Evolutionary conservation across 2,113 vertebrate species (phyloP).

Genomic region (Alexandromys fortis): DNA sequence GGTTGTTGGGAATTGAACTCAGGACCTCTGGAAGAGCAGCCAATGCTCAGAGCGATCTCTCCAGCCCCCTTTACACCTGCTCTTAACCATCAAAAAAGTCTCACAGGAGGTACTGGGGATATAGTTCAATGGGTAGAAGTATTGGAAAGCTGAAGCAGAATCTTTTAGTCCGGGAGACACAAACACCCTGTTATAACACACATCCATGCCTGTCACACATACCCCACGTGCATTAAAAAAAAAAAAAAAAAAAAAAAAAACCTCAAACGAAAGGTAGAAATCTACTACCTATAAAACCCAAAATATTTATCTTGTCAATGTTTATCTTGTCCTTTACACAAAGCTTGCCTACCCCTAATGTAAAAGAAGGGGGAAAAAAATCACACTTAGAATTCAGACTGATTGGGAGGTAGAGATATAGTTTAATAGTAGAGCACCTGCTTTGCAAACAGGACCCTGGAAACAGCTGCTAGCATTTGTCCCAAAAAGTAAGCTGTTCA

Average conservation of each 20-base stretch:
- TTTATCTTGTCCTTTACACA: conserved; percentile 26
- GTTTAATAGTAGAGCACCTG: background rate
- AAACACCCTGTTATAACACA: background rate
- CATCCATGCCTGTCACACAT: background rate
- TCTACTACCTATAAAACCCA: background rate
- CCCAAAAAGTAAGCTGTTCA: background rate
- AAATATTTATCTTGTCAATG: conserved; percentile 48
- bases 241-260: background rate
- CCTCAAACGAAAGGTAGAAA: background rate
- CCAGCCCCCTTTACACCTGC: background rate
- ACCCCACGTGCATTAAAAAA: background rate
- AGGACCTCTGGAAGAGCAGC: too few species aligned
- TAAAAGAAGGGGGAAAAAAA: background rate
- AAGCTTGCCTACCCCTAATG: background rate
- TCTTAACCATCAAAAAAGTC: conserved; percentile 43
- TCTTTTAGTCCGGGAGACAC: background rate
- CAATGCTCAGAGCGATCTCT: too few species aligned
- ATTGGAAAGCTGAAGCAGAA: background rate
- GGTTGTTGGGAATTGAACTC: too few species aligned
- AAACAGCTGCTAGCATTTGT: background rate
- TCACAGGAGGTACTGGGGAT: background rate
- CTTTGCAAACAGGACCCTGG: background rate
- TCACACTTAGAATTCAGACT: conserved; percentile 34
- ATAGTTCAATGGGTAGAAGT: background rate
- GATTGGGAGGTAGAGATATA: background rate